Evolutionary conservation across 2,797 vertebrate genomes (phyloP).

Genomic region (Tangara arthus): DNA sequence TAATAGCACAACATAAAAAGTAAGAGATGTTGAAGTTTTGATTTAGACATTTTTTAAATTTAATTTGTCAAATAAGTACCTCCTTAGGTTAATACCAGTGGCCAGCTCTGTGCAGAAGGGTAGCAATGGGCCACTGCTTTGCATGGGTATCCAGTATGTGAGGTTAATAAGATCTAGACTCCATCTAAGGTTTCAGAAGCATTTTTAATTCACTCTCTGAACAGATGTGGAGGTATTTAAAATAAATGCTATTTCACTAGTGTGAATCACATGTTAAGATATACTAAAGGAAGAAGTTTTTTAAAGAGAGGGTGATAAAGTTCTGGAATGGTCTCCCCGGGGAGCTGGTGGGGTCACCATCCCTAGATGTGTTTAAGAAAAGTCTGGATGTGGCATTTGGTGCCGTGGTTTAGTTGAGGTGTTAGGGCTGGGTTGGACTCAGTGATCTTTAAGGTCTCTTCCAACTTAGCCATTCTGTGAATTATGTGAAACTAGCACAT

Average conservation of each 20-base stretch:
- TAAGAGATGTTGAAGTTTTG: background rate
- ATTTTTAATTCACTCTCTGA: background rate
- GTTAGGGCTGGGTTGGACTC: background rate
- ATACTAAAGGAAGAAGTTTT: background rate
- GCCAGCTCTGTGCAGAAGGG: background rate
- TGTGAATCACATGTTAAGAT: background rate
- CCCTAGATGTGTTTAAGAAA: too few species aligned
- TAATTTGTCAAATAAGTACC: background rate
- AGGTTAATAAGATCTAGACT: background rate
- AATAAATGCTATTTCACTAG: background rate
- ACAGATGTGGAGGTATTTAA: background rate
- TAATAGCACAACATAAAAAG: background rate
- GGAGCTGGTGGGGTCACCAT: too few species aligned
- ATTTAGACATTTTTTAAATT: background rate
- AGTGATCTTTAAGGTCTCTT: background rate
- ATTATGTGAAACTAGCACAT: background rate
- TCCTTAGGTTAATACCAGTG: background rate
- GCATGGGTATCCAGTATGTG: too few species aligned
- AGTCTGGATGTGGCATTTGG: too few species aligned
- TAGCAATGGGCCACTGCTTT: background rate
- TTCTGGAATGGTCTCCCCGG: background rate
- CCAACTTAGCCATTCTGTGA: background rate
- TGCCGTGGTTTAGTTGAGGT: background rate
- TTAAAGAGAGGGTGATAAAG: background rate
- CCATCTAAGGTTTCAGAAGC: background rate